These are phyloP conservation scores for Coryphaenoides rupestris DNA, from an alignment of 2,113 vertebrate species.

Conservation along the genomic window DNA sequence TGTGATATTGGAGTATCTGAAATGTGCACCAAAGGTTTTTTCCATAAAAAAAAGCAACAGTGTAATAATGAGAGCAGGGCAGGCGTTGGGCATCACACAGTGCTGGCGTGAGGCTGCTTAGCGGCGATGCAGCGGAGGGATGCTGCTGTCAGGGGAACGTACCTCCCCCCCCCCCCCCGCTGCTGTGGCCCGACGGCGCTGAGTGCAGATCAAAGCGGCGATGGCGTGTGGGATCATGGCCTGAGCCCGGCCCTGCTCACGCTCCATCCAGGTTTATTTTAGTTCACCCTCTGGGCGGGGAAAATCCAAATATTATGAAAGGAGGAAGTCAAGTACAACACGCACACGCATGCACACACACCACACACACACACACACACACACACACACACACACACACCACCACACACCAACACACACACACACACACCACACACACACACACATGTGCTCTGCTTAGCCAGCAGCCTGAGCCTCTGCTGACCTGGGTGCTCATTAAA, in stretches of 20 bases:
- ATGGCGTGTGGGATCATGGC: slow-evolving; percentile 41
- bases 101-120: slow-evolving; percentile 34
- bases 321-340: slow-evolving; percentile 62
- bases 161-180: slow-evolving; percentile 47
- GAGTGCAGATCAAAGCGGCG: slow-evolving; percentile 62
- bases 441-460: too few relatives aligned
- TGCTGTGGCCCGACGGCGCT: slow-evolving; percentile 51
- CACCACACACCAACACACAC: slow-evolving; percentile 15
- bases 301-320: slow-evolving; percentile 75
- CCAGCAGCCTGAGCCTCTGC: slow-evolving; percentile 46
- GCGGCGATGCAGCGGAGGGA: slow-evolving; percentile 33
- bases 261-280: slow-evolving; percentile 62
- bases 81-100: slow-evolving; percentile 3
- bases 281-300: slow-evolving; percentile 64
- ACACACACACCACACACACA: too few relatives aligned
- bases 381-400: background rate
- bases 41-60: too few relatives aligned
- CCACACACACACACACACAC: background rate
- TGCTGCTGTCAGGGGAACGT: slow-evolving; percentile 37
- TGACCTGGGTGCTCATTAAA: slow-evolving; percentile 55
- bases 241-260: slow-evolving; percentile 47
- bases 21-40: too few relatives aligned
- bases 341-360: slow-evolving; percentile 7
- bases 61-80: too few relatives aligned
- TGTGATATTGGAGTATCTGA: too few relatives aligned